Base-by-base conservation (phyloP, 1,140 invertebrate species). In the Polypedilum pembai region DNA sequence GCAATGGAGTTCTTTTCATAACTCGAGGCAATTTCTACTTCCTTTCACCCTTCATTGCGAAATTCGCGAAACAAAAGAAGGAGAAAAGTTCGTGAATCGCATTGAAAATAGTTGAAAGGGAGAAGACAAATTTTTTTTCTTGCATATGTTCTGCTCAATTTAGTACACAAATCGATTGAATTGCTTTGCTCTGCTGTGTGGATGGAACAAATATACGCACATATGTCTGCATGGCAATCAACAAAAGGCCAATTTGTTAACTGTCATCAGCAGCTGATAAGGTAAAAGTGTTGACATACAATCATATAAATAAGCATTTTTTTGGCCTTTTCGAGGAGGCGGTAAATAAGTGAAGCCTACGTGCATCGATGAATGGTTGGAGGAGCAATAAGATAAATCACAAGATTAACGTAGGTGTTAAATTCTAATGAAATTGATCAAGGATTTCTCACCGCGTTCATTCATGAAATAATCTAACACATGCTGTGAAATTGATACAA, bases 181-280 rank as follows among this genome's bases (percentile, higher is more conserved):
- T 33, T 56, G n/a, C n/a, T n/a, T n/a, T n/a, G n/a, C n/a, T n/a
- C n/a, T n/a, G n/a, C 45, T 17, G n/a, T 15, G 45, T 15, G 8
- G 45, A 56, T 2, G 45, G n/a, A 56, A 8, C 10, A 56, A 56
- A 17, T 15, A 17, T 15, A 56, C 10, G n/a, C n/a, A 15, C 45
- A 56, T 15, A 56, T 56, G 45, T 56, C 45, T 56, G 45, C 10
- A 15, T 56, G 45, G n/a, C 24, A 33, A 33, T 33, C 24, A 33
- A 33, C 10, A 21, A 21, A 18, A 69, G 65, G 18, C 17, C 65
- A 69, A 69, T 69, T 69, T 69, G 65, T 20, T 18, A 56, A 20
- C n/a, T 69, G 65, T 69, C 65, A 18, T 8, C 17, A 69, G 18
- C 65, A 69, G 65, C 65, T 69, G 65, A 69, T 69, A 18, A 69